Conservation (phyloP, 2,888 invertebrate species). For the Tetragnatha montana region DNA sequence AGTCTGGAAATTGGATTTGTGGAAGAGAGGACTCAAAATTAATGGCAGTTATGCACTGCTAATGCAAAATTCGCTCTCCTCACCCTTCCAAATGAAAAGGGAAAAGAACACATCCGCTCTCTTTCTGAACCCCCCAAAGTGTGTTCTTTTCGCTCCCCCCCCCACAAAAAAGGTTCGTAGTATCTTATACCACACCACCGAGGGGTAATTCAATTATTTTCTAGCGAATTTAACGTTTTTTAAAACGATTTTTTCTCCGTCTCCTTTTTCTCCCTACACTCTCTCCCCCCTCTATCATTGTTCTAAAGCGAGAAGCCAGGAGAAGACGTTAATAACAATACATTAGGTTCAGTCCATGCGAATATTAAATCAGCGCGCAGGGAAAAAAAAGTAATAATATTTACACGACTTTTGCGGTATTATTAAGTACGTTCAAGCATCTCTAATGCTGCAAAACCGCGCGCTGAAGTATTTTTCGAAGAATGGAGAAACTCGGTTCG, state of each 20-base stretch:
- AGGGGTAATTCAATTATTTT: slow-evolving; percentile 70
- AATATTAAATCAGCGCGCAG: slow-evolving; percentile 65
- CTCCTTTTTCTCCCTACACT: slow-evolving; percentile 27
- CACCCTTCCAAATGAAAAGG: slow-evolving; percentile 62
- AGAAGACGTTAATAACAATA: slow-evolving; percentile 70
- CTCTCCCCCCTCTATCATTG: slow-evolving; percentile 44
- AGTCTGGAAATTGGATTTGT: slow-evolving; percentile 69
- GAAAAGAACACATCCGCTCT: slow-evolving; percentile 35
- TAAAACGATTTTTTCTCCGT: slow-evolving; percentile 35
- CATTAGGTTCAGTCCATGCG: slow-evolving; percentile 70
- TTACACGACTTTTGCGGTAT: slow-evolving; percentile 70
- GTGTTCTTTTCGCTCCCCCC: background rate
- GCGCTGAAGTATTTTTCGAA: slow-evolving; percentile 12
- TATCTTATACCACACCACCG: slow-evolving; percentile 62
- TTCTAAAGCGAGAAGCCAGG: slow-evolving; percentile 28
- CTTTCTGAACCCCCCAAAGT: slow-evolving; percentile 24
- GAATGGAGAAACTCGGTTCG: slow-evolving; percentile 18
- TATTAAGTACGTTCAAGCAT: slow-evolving; percentile 67
- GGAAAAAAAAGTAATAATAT: slow-evolving; percentile 65
- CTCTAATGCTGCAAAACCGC: slow-evolving; percentile 50
- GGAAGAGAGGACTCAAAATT: slow-evolving; percentile 68
- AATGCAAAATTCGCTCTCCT: slow-evolving; percentile 64
- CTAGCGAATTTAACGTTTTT: slow-evolving; percentile 68
- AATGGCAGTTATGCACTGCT: slow-evolving; percentile 70
- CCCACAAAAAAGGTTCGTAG: slow-evolving; percentile 9